Percentiles rank a stretch among this genome's conserved stretches.
Conservation (phyloP, 2,797 vertebrate species). For the Pipistrellus pipistrellus region DNA sequence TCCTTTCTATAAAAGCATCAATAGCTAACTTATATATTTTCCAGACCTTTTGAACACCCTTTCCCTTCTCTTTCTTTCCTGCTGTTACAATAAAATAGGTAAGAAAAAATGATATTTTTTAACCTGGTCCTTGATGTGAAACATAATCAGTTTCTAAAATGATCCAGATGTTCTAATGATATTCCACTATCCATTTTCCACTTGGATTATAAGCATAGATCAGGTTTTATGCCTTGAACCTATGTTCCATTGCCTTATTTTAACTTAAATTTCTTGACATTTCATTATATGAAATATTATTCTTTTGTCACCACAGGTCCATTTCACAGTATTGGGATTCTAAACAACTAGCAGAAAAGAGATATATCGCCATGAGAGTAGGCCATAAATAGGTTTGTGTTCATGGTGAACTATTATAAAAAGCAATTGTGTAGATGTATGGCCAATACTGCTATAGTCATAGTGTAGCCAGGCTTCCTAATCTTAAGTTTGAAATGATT, state of each 20-base stretch:
- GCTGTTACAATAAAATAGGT: background rate
- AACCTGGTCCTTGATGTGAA: slow-evolving; percentile 55
- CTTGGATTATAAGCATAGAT: slow-evolving; percentile 58
- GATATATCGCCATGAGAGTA: slow-evolving; percentile 51
- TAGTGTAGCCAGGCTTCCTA: background rate
- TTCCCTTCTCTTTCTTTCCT: slow-evolving; percentile 57
- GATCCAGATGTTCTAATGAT: slow-evolving; percentile 62
- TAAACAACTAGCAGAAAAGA: slow-evolving; percentile 61
- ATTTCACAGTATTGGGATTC: slow-evolving; percentile 72
- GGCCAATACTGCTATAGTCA: slow-evolving; percentile 15
- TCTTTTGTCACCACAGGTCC: slow-evolving; percentile 65
- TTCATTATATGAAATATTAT: slow-evolving; percentile 70
- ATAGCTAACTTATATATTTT: slow-evolving; percentile 18
- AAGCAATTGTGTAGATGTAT: slow-evolving; percentile 62
- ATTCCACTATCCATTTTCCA: slow-evolving; percentile 41
- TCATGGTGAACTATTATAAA: slow-evolving; percentile 65
- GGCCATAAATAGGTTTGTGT: slow-evolving; percentile 70
- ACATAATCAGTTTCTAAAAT: slow-evolving; percentile 65
- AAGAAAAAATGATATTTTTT: slow-evolving; percentile 70
- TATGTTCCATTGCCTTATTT: slow-evolving; percentile 63
- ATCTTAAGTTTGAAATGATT: slow-evolving; percentile 45
- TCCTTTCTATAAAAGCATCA: background rate
- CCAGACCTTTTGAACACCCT: background rate
- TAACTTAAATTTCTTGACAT: slow-evolving; percentile 73
- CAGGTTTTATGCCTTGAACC: slow-evolving; percentile 53